Base-by-base conservation (phyloP, 2,113 vertebrate genomes). In the Pseudorhombus dupliciocellatus region DNA sequence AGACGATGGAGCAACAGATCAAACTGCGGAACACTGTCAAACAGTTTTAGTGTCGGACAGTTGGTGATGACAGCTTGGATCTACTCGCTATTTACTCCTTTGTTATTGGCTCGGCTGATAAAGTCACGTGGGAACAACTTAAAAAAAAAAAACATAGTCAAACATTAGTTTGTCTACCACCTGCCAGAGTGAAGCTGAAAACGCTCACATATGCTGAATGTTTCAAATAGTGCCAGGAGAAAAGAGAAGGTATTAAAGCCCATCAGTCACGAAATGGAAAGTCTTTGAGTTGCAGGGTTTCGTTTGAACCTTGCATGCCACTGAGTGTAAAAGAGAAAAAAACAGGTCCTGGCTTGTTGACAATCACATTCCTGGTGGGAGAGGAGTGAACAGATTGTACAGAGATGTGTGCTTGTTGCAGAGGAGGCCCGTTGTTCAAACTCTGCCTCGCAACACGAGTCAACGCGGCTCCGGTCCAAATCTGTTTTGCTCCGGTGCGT, bases 361-460 rank as follows among this genome's bases (percentile, higher is more conserved):
- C 53, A 81, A 60, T 78, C 80, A 28, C 30, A 15, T 77, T 77
- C 30, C 56, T 50, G 48, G 71, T 54, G 42, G 40, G 15, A 66
- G 70, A 60, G 21, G 73, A 51, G 73, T 28, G 66, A 80, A 73
- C 88, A 84, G 89, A 89, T 87, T 80, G 84, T 51, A 31, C 75
- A 9, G 70, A 70, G 70, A 31, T 26, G 34, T 63, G 70, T 57
- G 48, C 16, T 75, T 70, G 70, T 83, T 81, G 53, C 7, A 21
- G 69, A 62, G 40, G 56, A 28, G 42, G 50, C 70, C 65, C 66
- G 86, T 80, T 79, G 87, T 71, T 85, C 77, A 79, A 64, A 84
- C 64, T 62, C 62, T 22, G 56, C 57, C 53, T 78, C 69, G 62
- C 55, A 82, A 73, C 61, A 54, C 70, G 61, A 78, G 53, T 71